Evolutionary conservation across 2,888 invertebrate species (phyloP).

Genomic region (Camponotus fellah): DNA sequence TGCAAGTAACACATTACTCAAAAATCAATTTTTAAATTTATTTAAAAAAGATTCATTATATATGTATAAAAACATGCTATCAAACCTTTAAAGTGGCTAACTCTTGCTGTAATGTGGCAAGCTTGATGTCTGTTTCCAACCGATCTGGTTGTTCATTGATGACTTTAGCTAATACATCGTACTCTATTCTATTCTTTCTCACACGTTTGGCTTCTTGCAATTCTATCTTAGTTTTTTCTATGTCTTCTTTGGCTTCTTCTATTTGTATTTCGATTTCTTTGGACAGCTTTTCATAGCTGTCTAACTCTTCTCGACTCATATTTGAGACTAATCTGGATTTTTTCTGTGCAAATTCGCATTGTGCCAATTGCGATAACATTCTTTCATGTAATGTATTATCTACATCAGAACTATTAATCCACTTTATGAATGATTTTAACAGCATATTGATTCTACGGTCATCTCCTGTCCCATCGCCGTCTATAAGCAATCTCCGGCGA

Average conservation of each 20-base stretch:
- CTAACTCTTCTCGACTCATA: conserved; percentile 94
- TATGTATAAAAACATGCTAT: conserved; percentile 10
- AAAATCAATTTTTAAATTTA: conserved; percentile 9
- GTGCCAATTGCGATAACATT: conserved; percentile 93
- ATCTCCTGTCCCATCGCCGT: conserved; percentile 99
- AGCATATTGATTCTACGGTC: conserved; percentile 95
- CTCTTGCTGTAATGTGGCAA: conserved; percentile 91
- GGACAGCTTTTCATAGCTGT: conserved; percentile 93
- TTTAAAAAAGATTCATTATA: background rate
- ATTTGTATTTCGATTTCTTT: conserved; percentile 93
- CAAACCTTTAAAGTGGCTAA: conserved; percentile 88
- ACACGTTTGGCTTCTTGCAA: conserved; percentile 94
- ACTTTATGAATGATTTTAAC: conserved; percentile 94
- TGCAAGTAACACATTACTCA: conserved; percentile 74
- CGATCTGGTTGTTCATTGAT: conserved; percentile 97
- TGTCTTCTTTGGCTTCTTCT: conserved; percentile 92
- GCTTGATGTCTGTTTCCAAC: conserved; percentile 91
- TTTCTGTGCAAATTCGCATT: conserved; percentile 95
- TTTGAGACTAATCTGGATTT: conserved; percentile 93
- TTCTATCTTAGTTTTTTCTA: conserved; percentile 93
- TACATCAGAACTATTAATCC: conserved; percentile 90
- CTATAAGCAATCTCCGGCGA: conserved; percentile 95
- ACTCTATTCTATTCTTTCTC: conserved; percentile 96
- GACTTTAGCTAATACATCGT: conserved; percentile 96
- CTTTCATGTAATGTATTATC: conserved; percentile 89